phyloP scores from a whole-genome alignment of 35 echinoderm and acorn worm species.

The Nesometra sesokonis region DNA sequence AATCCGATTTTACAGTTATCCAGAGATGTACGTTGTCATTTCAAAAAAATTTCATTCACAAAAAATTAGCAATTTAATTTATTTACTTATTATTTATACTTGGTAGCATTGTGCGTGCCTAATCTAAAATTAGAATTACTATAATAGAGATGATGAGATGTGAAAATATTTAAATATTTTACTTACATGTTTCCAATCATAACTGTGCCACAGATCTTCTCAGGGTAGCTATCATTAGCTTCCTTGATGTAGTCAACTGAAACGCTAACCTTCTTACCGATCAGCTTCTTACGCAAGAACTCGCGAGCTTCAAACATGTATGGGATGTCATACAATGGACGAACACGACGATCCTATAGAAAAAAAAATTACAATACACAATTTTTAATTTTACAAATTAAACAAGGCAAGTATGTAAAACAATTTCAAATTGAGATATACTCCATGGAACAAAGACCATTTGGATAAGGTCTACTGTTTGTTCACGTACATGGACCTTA shows the following conservation, averaged over 20 bases:
- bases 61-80: no score
- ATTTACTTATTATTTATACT: no score
- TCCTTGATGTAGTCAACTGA: slow-evolving; percentile 94
- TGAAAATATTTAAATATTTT: background rate
- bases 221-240: slow-evolving; percentile 77
- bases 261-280: slow-evolving; percentile 86
- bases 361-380: background rate
- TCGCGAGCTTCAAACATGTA: slow-evolving; percentile 99
- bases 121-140: no score
- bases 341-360: slow-evolving; percentile 54
- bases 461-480: no score
- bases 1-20: no score
- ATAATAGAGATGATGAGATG: no score
- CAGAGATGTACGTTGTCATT: no score
- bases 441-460: no score
- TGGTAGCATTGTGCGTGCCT: no score
- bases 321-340: slow-evolving; percentile 91
- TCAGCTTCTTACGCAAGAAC: slow-evolving; percentile 90
- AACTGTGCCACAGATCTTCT: slow-evolving; percentile 89
- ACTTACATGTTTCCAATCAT: slow-evolving; percentile 87
- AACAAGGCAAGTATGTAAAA: background rate
- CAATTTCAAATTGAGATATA: no score
- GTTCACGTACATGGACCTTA: background rate
- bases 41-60: no score
- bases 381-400: background rate